Percentiles rank a stretch among this genome's conserved stretches.
Evolutionary conservation across 2,113 vertebrate genomes (phyloP).

Genomic region (Hymenochirus boettgeri): DNA sequence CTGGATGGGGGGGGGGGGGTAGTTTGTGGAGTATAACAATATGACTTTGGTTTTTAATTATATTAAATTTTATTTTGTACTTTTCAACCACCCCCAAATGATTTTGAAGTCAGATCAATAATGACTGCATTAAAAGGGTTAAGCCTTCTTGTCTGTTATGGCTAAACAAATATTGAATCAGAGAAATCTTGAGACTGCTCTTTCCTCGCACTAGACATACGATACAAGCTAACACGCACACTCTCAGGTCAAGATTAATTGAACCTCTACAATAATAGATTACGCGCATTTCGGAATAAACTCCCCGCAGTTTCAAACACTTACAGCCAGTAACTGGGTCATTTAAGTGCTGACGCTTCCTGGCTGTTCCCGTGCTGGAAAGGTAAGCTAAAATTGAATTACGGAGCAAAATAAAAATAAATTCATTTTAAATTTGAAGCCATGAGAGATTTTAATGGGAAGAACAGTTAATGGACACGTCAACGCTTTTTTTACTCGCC

Average conservation of each 20-base stretch:
- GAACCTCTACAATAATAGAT: conserved; percentile 37
- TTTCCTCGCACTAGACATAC: conserved; percentile 10
- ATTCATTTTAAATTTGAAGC: conserved; percentile 24
- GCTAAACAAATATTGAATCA: conserved; percentile 5
- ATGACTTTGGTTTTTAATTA: too few relatives aligned
- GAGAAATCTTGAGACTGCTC: neutral
- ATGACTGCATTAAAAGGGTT: too few relatives aligned
- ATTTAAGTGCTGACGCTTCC: conserved; percentile 37
- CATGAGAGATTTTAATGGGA: too few relatives aligned
- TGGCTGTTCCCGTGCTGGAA: conserved; percentile 23
- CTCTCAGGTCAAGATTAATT: conserved; percentile 35
- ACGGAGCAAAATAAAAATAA: conserved; percentile 21
- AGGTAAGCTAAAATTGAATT: conserved; percentile 34
- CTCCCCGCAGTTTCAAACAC: conserved; percentile 31
- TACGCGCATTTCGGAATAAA: conserved; percentile 39
- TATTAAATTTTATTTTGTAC: too few relatives aligned
- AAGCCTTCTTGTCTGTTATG: too few relatives aligned
- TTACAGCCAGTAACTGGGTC: conserved; percentile 37
- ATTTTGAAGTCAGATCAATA: too few relatives aligned
- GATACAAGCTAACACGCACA: neutral
- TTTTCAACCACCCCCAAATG: too few relatives aligned
- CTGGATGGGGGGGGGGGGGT: too few relatives aligned
- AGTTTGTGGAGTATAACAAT: too few relatives aligned
- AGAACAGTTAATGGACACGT: too few relatives aligned
- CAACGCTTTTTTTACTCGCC: too few relatives aligned